Conservation (phyloP, 2,888 invertebrate genomes). For the Caenorhabditis sp. region DNA sequence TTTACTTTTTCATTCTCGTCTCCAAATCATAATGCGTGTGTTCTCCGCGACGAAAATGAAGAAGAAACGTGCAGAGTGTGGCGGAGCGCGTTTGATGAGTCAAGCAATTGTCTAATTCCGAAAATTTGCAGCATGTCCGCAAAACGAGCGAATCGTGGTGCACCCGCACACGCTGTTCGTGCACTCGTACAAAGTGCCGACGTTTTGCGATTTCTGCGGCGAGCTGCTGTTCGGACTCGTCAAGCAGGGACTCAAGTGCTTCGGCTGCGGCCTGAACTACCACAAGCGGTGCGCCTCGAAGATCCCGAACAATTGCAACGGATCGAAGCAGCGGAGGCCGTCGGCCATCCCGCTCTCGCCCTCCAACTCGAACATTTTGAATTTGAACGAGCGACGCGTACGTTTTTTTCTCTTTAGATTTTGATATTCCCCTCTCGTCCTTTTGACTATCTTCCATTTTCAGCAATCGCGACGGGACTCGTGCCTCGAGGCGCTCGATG, state of each 20-base stretch:
- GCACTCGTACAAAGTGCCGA: constrained; percentile 98
- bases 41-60: no score
- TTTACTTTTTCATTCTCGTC: no score
- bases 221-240: constrained; percentile 99
- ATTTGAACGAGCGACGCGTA: constrained; percentile 62
- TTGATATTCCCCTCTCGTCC: no score
- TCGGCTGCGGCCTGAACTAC: constrained; percentile 97
- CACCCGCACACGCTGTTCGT: constrained; percentile 94
- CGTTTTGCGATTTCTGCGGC: constrained; percentile 99
- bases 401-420: no score
- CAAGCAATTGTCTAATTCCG: not conserved
- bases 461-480: constrained; percentile 66
- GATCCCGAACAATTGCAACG: constrained; percentile 95
- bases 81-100: no score
- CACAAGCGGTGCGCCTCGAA: constrained; percentile 95
- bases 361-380: constrained; percentile 72
- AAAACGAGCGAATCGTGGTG: constrained; percentile 80
- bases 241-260: constrained; percentile 97
- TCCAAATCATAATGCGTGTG: no score
- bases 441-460: no score
- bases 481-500: constrained; percentile 63
- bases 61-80: no score
- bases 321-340: constrained; percentile 81
- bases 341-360: constrained; percentile 80
- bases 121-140: constrained; percentile 81